Percentiles rank a stretch among this genome's conserved stretches.
These are phyloP conservation scores for Sparidentex hasta DNA, from an alignment of 2,797 vertebrate genomes.

Conservation along the genomic window DNA sequence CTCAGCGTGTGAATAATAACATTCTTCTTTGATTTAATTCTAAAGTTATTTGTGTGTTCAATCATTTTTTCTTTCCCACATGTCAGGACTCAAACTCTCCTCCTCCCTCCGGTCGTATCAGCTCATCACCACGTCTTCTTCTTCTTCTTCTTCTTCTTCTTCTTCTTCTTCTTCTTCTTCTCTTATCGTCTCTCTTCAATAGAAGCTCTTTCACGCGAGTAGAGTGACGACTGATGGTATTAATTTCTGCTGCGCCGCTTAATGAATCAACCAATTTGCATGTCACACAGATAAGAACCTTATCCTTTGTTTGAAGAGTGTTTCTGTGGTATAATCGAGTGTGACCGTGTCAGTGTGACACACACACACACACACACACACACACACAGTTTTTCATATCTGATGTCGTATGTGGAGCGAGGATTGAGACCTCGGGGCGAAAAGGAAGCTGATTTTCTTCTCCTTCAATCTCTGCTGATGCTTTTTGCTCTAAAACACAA, in stretches of 20 bases:
- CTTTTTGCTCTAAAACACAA: background rate
- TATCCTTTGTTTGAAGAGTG: constrained; percentile 28
- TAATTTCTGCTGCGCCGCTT: constrained; percentile 5
- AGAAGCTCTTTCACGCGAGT: background rate
- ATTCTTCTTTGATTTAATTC: background rate
- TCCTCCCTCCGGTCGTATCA: too few species aligned
- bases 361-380: background rate
- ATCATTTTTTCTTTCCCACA: background rate
- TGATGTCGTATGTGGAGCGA: constrained; percentile 6
- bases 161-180: background rate
- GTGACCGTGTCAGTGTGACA: constrained; percentile 23
- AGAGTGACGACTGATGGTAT: background rate
- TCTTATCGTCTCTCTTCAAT: background rate
- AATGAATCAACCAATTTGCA: constrained; percentile 22
- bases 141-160: background rate
- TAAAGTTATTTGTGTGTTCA: background rate
- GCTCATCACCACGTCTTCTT: background rate
- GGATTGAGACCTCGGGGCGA: constrained; percentile 13
- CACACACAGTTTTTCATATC: constrained; percentile 19
- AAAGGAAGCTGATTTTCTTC: background rate
- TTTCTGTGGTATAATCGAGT: constrained; percentile 10
- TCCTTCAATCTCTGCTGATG: background rate
- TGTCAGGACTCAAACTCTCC: background rate
- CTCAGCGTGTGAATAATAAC: background rate
- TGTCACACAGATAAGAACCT: background rate